phyloP scores from a whole-genome alignment of 2,888 invertebrate species.

The Entomobrya multifasciata region DNA sequence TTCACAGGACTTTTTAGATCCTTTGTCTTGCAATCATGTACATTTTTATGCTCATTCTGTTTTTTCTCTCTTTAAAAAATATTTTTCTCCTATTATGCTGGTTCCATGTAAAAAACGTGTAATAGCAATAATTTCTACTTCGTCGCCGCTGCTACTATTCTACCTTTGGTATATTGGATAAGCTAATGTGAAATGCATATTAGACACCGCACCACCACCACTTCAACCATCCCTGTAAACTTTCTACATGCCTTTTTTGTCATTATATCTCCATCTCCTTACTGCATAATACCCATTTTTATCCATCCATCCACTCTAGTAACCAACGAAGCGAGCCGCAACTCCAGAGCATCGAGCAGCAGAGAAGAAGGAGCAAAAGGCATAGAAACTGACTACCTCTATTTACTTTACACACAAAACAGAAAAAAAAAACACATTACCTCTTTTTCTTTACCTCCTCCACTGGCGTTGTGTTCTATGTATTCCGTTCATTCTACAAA shows the following conservation, averaged over 20 bases:
- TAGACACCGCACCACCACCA: background rate
- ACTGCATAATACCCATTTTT: too few species aligned
- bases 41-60: background rate
- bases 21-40: too few species aligned
- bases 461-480: too few species aligned
- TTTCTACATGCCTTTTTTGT: background rate
- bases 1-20: too few species aligned
- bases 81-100: too few species aligned
- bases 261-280: background rate
- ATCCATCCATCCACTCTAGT: too few species aligned
- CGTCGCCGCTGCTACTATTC: background rate
- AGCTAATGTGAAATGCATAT: too few species aligned
- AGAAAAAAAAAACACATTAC: too few species aligned
- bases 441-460: background rate
- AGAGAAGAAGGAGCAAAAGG: slow-evolving; percentile 7
- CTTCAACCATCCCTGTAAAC: background rate
- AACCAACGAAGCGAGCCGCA: slow-evolving; percentile 43
- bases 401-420: too few species aligned
- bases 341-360: background rate
- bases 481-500: too few species aligned
- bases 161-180: too few species aligned
- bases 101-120: slow-evolving; percentile 19
- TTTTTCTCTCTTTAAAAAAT: too few species aligned
- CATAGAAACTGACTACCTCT: background rate
- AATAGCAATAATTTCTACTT: slow-evolving; percentile 38